Evolutionary conservation across 2,113 vertebrate genomes (phyloP), one percentile per base, ranked within the genome.

Genomic region (Etheostoma cragini): DNA sequence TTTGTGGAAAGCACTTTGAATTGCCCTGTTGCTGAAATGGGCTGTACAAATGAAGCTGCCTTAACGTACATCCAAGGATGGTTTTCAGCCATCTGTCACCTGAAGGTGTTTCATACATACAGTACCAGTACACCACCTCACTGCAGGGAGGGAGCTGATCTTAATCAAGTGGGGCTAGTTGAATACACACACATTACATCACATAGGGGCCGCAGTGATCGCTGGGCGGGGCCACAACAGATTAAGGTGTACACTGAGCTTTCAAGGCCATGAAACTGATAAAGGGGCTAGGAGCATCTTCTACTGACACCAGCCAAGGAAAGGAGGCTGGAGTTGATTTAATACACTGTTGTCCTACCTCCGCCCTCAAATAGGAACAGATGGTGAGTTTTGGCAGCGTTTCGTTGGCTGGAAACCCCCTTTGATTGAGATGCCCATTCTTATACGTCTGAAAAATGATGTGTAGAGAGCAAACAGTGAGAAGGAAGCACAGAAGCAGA

Each of bases 361-460:
- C 70, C 65, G 1, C 67, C 67, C 80, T 35, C 8, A 10, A 87
- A 79, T 50, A 74, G 68, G 89, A 93, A 86, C 92, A 95, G 93
- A 94, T 95, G 94, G 94, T 87, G 49, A 57, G 46, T 72, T 88
- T 78, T 94, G 94, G 92, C 93, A 91, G 68, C 67, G 0, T 63
- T 82, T 80, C 56, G 78, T 88, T 91, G 91, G 88, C 92, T 92
- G 87, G 83, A 88, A 91, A 88, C 89, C 78, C 75, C 61, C 57
- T 76, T 92, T 91, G 86, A 94, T 93, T 91, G 93, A 93, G 91
- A 86, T 73, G 79, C 87, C 89, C 86, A 87, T 92, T 94, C 88
- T 93, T 91, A 93, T 85, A 86, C 84, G 77, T 94, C 87, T 77
- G 60, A 87, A 74, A 90, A 91, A 89, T 76, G 47, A 88, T 83